phyloP scores from a whole-genome alignment of 2,888 invertebrate species.

The Morinoia aosen region DNA sequence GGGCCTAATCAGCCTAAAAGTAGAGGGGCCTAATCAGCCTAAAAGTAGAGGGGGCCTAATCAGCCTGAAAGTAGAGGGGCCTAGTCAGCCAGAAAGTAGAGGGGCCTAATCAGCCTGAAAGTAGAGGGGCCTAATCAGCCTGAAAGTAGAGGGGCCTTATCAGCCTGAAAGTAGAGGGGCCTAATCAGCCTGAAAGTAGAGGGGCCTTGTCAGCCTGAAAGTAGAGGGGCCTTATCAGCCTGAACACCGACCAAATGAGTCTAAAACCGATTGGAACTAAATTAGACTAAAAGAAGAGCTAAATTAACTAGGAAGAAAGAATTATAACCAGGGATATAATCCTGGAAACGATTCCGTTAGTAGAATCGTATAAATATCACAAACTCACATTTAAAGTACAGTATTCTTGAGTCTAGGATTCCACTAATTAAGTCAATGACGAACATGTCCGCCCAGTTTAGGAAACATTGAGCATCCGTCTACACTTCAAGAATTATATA shows the following conservation, averaged over 20 bases:
- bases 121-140: too few species aligned
- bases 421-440: not conserved
- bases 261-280: too few species aligned
- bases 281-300: too few species aligned
- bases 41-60: not conserved
- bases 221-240: too few species aligned
- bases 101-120: not conserved
- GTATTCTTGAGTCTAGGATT: not conserved
- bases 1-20: not conserved
- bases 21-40: not conserved
- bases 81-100: not conserved
- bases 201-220: not conserved
- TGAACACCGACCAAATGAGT: too few species aligned
- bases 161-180: not conserved
- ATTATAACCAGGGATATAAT: not conserved
- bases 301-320: not conserved
- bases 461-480: not conserved
- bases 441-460: not conserved
- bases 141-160: too few species aligned
- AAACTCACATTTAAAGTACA: not conserved
- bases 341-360: not conserved
- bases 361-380: not conserved
- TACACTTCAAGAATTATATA: not conserved
- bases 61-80: not conserved
- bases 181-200: not conserved